Percentiles rank a stretch among this genome's conserved stretches.
These are phyloP conservation scores for Micrastur ruficollis DNA, from an alignment of 2,797 vertebrate genomes.

Conservation along the genomic window DNA sequence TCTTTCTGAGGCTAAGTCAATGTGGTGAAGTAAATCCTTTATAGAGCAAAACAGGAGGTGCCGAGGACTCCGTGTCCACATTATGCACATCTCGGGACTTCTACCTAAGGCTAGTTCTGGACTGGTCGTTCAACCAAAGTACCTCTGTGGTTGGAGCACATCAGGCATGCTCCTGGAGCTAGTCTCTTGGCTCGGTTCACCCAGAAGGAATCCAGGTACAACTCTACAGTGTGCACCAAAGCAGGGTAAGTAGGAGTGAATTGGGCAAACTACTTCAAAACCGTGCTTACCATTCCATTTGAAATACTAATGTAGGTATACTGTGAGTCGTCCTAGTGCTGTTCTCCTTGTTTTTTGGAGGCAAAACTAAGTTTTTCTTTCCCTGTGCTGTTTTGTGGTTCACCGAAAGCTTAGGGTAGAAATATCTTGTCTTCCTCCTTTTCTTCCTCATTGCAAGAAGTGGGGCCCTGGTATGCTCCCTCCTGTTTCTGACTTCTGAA, in stretches of 20 bases:
- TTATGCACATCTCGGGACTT: not conserved
- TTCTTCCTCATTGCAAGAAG: not conserved
- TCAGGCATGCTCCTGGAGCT: rapidly evolving
- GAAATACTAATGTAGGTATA: not conserved
- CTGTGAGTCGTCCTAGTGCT: not conserved
- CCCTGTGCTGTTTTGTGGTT: not conserved
- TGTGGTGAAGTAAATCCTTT: not conserved
- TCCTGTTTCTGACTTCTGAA: not conserved
- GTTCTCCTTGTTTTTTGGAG: not conserved
- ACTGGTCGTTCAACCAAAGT: not conserved
- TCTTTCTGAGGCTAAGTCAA: not conserved
- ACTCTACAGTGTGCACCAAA: not conserved
- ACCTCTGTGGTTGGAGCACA: not conserved
- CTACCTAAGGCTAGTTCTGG: not conserved
- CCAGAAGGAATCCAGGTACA: not conserved
- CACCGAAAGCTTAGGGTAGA: not conserved
- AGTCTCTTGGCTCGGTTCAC: not conserved
- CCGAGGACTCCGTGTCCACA: rapidly evolving
- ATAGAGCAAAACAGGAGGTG: not conserved
- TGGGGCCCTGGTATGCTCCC: not conserved
- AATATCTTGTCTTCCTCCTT: not conserved
- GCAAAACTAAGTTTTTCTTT: not conserved
- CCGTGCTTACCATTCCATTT: rapidly evolving
- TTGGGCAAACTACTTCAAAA: not conserved
- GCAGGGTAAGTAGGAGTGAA: not conserved